Percentiles rank a stretch among this genome's conserved stretches.
These are phyloP conservation scores for Mionectes macconnelli DNA, from an alignment of 2,113 vertebrate genomes.

Conservation along the genomic window DNA sequence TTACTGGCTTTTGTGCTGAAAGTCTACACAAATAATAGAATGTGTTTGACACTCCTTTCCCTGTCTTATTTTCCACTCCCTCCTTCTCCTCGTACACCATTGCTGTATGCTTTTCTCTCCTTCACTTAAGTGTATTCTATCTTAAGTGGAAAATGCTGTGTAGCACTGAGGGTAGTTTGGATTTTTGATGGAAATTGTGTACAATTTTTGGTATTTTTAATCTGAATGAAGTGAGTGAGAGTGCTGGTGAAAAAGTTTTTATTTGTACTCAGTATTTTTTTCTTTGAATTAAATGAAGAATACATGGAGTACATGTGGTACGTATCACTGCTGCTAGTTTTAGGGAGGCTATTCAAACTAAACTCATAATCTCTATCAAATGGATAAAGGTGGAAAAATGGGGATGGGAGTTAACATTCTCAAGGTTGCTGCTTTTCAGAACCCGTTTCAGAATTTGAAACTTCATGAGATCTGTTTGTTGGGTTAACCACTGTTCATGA, in stretches of 20 bases:
- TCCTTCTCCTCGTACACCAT: neutral
- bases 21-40: neutral
- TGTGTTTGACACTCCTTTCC: neutral
- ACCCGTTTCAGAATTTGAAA: neutral
- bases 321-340: neutral
- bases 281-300: neutral
- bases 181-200: neutral
- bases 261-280: neutral
- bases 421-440: neutral
- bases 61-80: neutral
- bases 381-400: neutral
- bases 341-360: neutral
- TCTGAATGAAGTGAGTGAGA: neutral
- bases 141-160: neutral
- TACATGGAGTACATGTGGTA: neutral
- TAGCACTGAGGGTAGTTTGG: neutral
- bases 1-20: neutral
- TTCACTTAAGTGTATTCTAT: neutral
- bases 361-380: neutral
- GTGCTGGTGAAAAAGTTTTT: neutral
- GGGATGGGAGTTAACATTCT: neutral
- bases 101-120: neutral
- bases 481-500: neutral
- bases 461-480: neutral
- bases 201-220: neutral